These are phyloP conservation scores for Orchesella flavescens DNA, from an alignment of 2,888 invertebrate species.

Conservation along the genomic window DNA sequence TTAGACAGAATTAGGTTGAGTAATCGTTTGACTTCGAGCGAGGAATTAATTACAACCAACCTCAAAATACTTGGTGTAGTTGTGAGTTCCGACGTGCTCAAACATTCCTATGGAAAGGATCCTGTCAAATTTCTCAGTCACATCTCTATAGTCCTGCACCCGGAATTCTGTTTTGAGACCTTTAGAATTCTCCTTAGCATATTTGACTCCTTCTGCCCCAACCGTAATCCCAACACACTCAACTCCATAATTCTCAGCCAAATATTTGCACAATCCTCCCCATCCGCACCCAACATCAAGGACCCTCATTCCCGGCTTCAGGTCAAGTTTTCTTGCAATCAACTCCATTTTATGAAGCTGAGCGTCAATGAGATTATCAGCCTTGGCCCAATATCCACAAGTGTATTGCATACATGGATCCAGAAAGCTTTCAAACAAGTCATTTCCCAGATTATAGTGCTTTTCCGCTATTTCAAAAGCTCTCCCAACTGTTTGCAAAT, in stretches of 20 bases:
- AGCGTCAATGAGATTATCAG: slow-evolving; percentile 50
- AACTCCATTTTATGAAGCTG: slow-evolving; percentile 52
- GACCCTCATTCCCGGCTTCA: slow-evolving; percentile 55
- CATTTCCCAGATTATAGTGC: slow-evolving; percentile 61
- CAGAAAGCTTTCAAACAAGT: slow-evolving; percentile 31
- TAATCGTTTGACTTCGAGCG: no score
- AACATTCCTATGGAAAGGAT: slow-evolving; percentile 30
- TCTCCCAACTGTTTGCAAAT: background rate
- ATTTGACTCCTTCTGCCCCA: slow-evolving; percentile 58
- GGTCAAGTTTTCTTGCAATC: slow-evolving; percentile 50
- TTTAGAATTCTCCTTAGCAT: slow-evolving; percentile 27
- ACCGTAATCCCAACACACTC: slow-evolving; percentile 55
- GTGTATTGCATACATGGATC: slow-evolving; percentile 41
- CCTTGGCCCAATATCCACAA: slow-evolving; percentile 52
- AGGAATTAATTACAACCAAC: no score
- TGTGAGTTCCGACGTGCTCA: background rate
- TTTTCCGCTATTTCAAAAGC: slow-evolving; percentile 51
- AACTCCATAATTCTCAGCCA: slow-evolving; percentile 59
- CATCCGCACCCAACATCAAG: slow-evolving; percentile 56
- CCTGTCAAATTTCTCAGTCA: slow-evolving; percentile 62
- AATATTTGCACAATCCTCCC: slow-evolving; percentile 57
- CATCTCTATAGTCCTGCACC: slow-evolving; percentile 52
- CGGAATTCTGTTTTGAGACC: slow-evolving; percentile 53
- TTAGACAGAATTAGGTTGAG: no score
- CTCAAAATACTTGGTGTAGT: background rate